These are phyloP conservation scores for Taenioides sp. DNA, from an alignment of 2,797 vertebrate genomes.

Conservation along the genomic window DNA sequence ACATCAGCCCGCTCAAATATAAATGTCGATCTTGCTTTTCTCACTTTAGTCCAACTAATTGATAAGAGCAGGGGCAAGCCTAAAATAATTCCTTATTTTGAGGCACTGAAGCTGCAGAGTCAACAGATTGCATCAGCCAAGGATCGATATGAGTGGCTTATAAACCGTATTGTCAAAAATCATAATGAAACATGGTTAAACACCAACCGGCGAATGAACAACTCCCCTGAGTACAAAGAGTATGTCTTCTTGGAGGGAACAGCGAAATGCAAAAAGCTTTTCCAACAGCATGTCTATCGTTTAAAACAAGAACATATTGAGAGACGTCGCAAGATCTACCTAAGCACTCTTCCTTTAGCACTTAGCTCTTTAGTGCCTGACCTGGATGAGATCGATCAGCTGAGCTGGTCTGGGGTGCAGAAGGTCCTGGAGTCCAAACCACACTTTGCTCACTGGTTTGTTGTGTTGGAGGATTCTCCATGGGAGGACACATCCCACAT, in stretches of 20 bases:
- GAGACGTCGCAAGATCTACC: slow-evolving; percentile 84
- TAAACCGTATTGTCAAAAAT: slow-evolving; percentile 89
- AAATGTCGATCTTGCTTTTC: slow-evolving; percentile 93
- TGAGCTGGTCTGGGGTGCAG: slow-evolving; percentile 88
- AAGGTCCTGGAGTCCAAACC: slow-evolving; percentile 91
- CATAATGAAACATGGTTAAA: slow-evolving; percentile 91
- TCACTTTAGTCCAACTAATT: slow-evolving; percentile 91
- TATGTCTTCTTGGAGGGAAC: slow-evolving; percentile 97
- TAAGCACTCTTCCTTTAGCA: slow-evolving; percentile 87
- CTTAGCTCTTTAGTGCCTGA: slow-evolving; percentile 88
- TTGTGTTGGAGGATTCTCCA: slow-evolving; percentile 92
- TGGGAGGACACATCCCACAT: slow-evolving; percentile 92
- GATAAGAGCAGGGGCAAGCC: slow-evolving; percentile 91
- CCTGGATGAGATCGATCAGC: slow-evolving; percentile 90
- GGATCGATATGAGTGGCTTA: slow-evolving; percentile 95
- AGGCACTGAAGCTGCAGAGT: slow-evolving; percentile 96
- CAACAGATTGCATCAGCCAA: slow-evolving; percentile 96
- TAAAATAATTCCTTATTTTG: slow-evolving; percentile 96
- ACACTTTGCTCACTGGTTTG: slow-evolving; percentile 91
- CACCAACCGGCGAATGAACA: slow-evolving; percentile 87
- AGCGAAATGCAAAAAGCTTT: slow-evolving; percentile 94
- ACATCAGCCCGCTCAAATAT: slow-evolving; percentile 96
- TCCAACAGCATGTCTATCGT: slow-evolving; percentile 90
- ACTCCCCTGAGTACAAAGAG: slow-evolving; percentile 89
- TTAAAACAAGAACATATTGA: slow-evolving; percentile 96